Base-by-base conservation (phyloP, 2,113 vertebrate genomes). In the Limnothrissa miodon region DNA sequence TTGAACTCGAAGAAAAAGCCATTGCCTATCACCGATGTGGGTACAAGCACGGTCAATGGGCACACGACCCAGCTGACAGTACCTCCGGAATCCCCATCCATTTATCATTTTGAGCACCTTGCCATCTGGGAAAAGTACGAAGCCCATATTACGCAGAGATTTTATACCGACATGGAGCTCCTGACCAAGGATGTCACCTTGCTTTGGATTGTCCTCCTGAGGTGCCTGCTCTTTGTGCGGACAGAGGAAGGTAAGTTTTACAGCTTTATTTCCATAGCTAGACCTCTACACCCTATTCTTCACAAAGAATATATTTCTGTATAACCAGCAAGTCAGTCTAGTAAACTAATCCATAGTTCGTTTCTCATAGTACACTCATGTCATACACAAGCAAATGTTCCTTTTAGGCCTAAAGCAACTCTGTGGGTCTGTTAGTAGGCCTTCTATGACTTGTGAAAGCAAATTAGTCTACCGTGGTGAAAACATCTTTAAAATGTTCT, bases 161-260 rank as follows among this genome's bases (percentile, higher is more conserved):
- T 82, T 70, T 74, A 33, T 79, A 80, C 10, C 87, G 86, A 25
- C 3, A 95, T 95, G 94, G 91, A 93, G 90, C 88, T 93, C 90
- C 89, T 89, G 62, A 83, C 74, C 83, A 84, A 81, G 85, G 86
- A 83, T 86, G 5, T 91, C 45, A 85, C 90, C 80, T 88, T 91
- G 80, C 86, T 95, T 83, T 91, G 90, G 62, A 83, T 85, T 85
- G 44, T 94, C 86, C 25, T 93, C 78, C 82, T 91, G 80, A 85
- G 88, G 44, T 88, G 86, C 86, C 23, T 86, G 82, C 86, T 82
- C 7, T 85, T 84, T 87, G 87, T 83, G 53, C 85, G 86, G 87
- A 93, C 93, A 87, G 93, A 94, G 78, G 94, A 95, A 93, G 94
- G 94, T 95, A 87, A 89, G 92, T n/a, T 36, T 56, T 53, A 33